A percentile compares a stretch with the other conserved stretches of the same genome.
Evolutionary conservation across 2,888 invertebrate genomes (phyloP).

Genomic region (Oscheius myriophilus): DNA sequence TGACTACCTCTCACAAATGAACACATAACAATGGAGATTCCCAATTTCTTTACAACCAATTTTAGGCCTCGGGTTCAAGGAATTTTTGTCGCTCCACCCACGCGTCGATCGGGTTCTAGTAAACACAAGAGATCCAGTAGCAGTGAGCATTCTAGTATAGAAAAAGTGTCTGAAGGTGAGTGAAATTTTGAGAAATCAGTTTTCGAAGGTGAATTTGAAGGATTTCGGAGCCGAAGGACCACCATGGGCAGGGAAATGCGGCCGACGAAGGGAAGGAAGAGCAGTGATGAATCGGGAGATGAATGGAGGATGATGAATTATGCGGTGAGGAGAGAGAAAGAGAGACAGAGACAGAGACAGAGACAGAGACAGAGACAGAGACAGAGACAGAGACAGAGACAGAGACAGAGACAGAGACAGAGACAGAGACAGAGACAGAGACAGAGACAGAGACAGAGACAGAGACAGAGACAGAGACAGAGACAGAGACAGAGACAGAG

Average conservation of each 20-base stretch:
- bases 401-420: too few relatives aligned
- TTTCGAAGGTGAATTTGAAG: not conserved
- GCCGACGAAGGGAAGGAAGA: slow-evolving; percentile 4
- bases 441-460: too few relatives aligned
- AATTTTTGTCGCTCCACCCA: slow-evolving; percentile 20
- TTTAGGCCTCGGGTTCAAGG: slow-evolving; percentile 26
- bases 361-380: not conserved
- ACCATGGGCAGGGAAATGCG: not conserved
- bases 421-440: too few relatives aligned
- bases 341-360: not conserved
- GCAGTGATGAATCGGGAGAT: slow-evolving; percentile 27
- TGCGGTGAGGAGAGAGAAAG: slow-evolving; percentile 4
- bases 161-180: slow-evolving; percentile 27
- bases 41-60: too few relatives aligned
- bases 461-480: too few relatives aligned
- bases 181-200: not conserved
- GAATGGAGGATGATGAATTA: slow-evolving; percentile 33
- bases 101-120: not conserved
- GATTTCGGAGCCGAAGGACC: slow-evolving; percentile 12
- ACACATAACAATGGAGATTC: too few relatives aligned
- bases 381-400: too few relatives aligned
- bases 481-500: too few relatives aligned
- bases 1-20: too few relatives aligned
- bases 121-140: slow-evolving; percentile 27
- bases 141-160: slow-evolving; percentile 31